Evolutionary conservation across 2,888 invertebrate species (phyloP).

Genomic region (Mesoligia furuncula): DNA sequence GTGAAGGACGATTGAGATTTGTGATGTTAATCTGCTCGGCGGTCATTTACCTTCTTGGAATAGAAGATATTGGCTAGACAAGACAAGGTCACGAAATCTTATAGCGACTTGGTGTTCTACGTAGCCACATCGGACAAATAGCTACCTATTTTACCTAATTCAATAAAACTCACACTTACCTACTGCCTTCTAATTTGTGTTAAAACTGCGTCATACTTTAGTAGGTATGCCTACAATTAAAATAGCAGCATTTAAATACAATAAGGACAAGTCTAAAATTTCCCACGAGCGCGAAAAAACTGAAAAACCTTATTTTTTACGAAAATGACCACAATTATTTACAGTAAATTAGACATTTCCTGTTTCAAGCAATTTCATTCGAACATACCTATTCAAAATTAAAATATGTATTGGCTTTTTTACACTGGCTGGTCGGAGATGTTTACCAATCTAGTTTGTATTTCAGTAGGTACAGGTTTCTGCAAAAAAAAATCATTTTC

Average conservation of each 20-base stretch:
- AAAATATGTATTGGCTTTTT: background rate
- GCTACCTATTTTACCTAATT: background rate
- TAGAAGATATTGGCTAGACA: background rate
- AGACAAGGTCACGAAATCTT: background rate
- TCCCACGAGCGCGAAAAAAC: conserved; percentile 54
- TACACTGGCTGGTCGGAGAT: no score
- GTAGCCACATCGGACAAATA: no score
- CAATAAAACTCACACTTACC: conserved; percentile 4
- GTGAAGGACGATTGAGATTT: conserved; percentile 17
- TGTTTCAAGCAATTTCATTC: conserved; percentile 24
- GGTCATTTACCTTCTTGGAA: conserved; percentile 19
- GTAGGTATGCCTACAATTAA: conserved; percentile 28
- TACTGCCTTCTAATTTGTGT: background rate
- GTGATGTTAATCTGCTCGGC: conserved; percentile 12
- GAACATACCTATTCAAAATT: background rate
- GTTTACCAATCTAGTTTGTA: background rate
- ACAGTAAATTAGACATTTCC: conserved; percentile 32
- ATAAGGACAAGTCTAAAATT: conserved; percentile 39
- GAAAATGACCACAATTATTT: conserved; percentile 35
- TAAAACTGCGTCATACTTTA: conserved; percentile 26
- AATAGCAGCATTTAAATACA: conserved; percentile 57
- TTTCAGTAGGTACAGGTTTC: background rate
- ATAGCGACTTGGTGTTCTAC: background rate
- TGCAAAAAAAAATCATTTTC: no score
- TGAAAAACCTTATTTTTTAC: conserved; percentile 6